Evolutionary conservation across 2,113 vertebrate genomes (phyloP), one percentile per base, ranked within the genome.

Genomic region (Bostrychus sinensis): DNA sequence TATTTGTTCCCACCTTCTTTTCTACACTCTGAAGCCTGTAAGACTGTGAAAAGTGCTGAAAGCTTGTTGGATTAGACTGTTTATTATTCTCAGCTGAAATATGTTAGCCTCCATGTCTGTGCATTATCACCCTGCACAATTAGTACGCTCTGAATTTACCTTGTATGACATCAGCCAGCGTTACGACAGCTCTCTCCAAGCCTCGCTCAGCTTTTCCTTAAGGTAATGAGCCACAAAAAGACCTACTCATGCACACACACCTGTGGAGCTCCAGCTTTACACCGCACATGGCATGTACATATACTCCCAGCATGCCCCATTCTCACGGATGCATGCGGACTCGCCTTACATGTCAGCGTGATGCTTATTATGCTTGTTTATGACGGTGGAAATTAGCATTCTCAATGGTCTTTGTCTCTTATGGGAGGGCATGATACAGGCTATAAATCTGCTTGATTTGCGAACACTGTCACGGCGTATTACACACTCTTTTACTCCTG

Each of bases 321-420:
- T 61, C 34, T 53, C 63, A 54, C 37, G 1, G 34, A 62, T 51
- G 41, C 61, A 65, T 70, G 20, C 56, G 50, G 48, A 71, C 76
- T 16, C 38, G 63, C 73, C 56, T 48, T 55, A 19, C 72, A 50
- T 72, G 62, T 77, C 66, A 68, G 26, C 19, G 48, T 17, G 32
- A 61, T 53, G 67, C 81, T 74, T 65, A 60, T 83, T 78, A 30
- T 13, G 66, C 53, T 81, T 87, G 73, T 88, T 89, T 87, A 88
- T 76, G 67, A 48, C 25, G 36, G 55, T 84, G 84, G 77, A 86
- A 89, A 88, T 86, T 34, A 89, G 69, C 81, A 83, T 82, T 86
- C 65, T 82, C 79, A 62, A 43, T 71, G 79, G 71, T 70, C 11
- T 25, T 82, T 39, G 54, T 73, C 39, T 72, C 70, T 66, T 64